Evolutionary conservation across 2,797 vertebrate genomes (phyloP).

Genomic region (Hyperoplus immaculatus): DNA sequence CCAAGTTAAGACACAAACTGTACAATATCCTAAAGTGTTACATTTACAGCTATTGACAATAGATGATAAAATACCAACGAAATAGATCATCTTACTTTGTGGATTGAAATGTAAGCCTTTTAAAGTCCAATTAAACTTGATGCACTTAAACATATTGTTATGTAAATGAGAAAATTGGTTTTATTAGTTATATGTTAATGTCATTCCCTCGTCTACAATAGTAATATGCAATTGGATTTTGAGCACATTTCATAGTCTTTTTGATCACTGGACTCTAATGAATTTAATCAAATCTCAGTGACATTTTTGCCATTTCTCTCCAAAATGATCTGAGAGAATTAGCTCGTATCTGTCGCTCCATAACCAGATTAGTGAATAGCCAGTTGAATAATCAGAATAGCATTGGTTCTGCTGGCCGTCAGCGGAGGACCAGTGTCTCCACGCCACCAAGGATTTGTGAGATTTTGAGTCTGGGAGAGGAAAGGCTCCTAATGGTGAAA

Average conservation of each 20-base stretch:
- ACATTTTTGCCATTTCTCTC: conserved; percentile 64
- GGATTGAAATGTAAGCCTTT: not conserved
- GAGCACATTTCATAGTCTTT: conserved; percentile 49
- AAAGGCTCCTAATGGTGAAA: conserved; percentile 74
- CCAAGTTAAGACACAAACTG: not conserved
- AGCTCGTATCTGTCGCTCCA: conserved; percentile 64
- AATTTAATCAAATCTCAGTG: conserved; percentile 65
- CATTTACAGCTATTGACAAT: not conserved
- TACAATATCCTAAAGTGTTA: not conserved
- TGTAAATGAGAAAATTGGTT: conserved; percentile 1
- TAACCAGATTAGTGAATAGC: conserved; percentile 73
- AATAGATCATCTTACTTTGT: not conserved
- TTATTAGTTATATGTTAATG: conserved; percentile 13
- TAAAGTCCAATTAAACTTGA: conserved; percentile 7
- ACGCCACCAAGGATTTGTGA: conserved; percentile 78
- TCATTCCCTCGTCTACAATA: conserved; percentile 26
- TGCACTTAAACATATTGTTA: conserved; percentile 11
- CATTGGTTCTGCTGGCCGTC: conserved; percentile 65
- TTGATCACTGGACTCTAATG: conserved; percentile 62
- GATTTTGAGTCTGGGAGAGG: conserved; percentile 79
- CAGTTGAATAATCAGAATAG: conserved; percentile 70
- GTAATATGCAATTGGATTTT: conserved; percentile 33
- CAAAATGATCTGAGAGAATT: conserved; percentile 71
- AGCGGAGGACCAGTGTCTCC: conserved; percentile 64
- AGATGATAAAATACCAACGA: too few species aligned